Evolutionary conservation across 2,797 vertebrate genomes (phyloP).

Genomic region (Takifugu ocellatus): DNA sequence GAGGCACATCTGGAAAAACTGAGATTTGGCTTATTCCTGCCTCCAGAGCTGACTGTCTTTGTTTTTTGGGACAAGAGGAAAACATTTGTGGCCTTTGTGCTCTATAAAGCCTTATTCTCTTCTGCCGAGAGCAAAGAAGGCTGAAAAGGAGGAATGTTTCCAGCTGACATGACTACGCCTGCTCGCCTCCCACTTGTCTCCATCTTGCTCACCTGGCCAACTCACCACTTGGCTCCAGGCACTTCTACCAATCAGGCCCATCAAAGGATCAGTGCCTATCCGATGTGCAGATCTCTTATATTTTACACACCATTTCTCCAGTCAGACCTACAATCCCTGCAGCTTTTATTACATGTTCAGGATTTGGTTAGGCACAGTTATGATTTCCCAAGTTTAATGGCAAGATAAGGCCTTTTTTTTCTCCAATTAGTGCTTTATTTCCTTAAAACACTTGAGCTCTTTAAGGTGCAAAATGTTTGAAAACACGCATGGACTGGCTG

Average conservation of each 20-base stretch:
- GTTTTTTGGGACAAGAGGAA: conserved; percentile 15
- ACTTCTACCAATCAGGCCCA: conserved; percentile 38
- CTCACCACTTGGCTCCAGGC: conserved; percentile 45
- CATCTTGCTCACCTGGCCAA: conserved; percentile 47
- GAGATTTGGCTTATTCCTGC: conserved; percentile 23
- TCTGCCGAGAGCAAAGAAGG: background rate
- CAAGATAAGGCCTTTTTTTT: background rate
- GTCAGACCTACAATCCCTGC: background rate
- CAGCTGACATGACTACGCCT: conserved; percentile 45
- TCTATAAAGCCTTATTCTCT: background rate
- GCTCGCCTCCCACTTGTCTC: conserved; percentile 13
- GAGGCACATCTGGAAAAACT: conserved; percentile 68
- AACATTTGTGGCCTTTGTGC: background rate
- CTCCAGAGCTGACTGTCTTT: conserved; percentile 44
- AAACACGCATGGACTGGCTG: background rate
- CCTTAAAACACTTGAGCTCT: background rate
- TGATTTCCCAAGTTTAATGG: background rate
- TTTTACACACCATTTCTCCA: background rate
- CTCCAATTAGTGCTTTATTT: background rate
- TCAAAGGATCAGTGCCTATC: conserved; percentile 5
- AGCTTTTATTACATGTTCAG: background rate
- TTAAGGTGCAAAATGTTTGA: background rate
- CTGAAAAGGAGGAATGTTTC: conserved; percentile 35
- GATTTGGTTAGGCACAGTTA: background rate
- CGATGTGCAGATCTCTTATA: background rate